These are phyloP conservation scores for Crotalus tigris DNA, from an alignment of 2,113 vertebrate genomes.

Conservation along the genomic window DNA sequence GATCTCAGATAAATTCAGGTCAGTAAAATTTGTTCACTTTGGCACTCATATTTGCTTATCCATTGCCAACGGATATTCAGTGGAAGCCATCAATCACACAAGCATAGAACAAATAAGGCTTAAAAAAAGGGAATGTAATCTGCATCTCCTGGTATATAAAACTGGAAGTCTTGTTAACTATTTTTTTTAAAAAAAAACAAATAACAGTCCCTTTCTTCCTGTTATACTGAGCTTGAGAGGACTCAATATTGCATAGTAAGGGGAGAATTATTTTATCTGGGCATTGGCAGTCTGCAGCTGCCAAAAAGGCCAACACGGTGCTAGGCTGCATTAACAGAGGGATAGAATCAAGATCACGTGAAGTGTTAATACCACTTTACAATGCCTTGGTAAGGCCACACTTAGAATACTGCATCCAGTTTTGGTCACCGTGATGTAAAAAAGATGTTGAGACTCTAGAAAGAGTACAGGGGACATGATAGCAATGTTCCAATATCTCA, in stretches of 20 bases:
- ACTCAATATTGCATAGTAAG: neutral
- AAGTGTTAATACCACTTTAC: too few species aligned
- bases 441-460: too few species aligned
- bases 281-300: neutral
- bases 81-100: constrained; percentile 2
- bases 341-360: too few species aligned
- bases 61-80: constrained; percentile 9
- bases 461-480: too few species aligned
- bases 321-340: too few species aligned
- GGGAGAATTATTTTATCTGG: neutral
- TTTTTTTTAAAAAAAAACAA: neutral
- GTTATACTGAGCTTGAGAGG: neutral
- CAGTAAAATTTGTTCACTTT: constrained; percentile 3
- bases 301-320: too few species aligned
- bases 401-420: too few species aligned
- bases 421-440: too few species aligned
- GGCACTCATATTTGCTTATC: constrained; percentile 8
- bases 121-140: neutral
- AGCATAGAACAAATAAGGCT: neutral
- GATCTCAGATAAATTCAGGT: constrained; percentile 29
- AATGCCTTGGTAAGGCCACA: too few species aligned
- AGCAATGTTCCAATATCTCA: too few species aligned
- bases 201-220: neutral
- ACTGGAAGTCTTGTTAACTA: neutral
- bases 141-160: neutral